These are phyloP conservation scores for Parnassius smintheus DNA, from an alignment of 2,888 invertebrate genomes.

Conservation along the genomic window DNA sequence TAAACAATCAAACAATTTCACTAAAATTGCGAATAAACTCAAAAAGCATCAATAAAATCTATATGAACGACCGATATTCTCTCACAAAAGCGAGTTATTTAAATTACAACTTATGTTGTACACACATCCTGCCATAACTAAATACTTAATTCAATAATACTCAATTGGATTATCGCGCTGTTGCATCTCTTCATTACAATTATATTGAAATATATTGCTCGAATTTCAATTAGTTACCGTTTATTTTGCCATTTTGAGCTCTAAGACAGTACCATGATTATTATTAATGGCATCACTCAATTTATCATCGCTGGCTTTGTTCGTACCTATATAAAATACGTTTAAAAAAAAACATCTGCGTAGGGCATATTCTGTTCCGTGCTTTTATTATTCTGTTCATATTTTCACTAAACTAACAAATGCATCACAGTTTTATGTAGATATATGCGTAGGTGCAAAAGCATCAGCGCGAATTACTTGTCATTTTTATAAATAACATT, in stretches of 20 bases:
- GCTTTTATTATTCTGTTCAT: not conserved
- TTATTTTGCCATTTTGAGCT: no score
- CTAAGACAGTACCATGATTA: no score
- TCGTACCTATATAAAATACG: no score
- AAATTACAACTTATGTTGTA: conserved; percentile 22
- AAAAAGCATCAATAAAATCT: not conserved
- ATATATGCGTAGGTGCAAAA: conserved; percentile 39
- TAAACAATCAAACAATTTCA: not conserved
- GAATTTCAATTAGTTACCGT: conserved; percentile 2
- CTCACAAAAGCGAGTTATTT: conserved; percentile 32
- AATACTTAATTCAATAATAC: conserved; percentile 36
- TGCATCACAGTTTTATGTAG: conserved; percentile 28
- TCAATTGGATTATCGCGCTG: conserved; percentile 42
- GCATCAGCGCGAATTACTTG: conserved; percentile 37
- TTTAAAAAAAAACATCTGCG: no score
- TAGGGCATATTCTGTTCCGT: no score
- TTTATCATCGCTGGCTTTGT: conserved; percentile 11
- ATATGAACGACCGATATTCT: conserved; percentile 25
- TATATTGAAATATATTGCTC: conserved; percentile 42
- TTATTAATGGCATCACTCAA: conserved; percentile 11
- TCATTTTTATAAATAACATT: conserved; percentile 60
- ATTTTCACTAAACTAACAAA: conserved; percentile 23
- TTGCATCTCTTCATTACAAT: conserved; percentile 36
- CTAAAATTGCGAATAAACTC: conserved; percentile 3
- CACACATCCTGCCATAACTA: conserved; percentile 42